Base-by-base conservation (phyloP, 2,797 vertebrate species). In the Poeciliopsis infans region DNA sequence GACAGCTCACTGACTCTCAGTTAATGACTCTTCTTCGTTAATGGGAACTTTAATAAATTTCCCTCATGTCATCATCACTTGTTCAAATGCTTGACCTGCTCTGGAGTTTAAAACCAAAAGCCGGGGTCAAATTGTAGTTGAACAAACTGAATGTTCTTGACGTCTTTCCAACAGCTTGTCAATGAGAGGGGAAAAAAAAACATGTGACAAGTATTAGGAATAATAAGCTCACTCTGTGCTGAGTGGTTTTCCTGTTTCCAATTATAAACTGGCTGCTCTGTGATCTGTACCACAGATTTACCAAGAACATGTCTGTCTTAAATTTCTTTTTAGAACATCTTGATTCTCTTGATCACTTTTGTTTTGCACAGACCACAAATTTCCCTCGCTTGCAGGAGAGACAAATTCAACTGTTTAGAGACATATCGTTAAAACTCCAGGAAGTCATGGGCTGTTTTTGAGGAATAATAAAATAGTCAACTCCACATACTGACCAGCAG, bases 171-270 rank as follows among this genome's bases (percentile, higher is more conserved):
- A 73, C 43, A 36, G 66, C 39, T 76, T 59, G 47, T 41, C 78
- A 69, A 12, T 23, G 69, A 43, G 1, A 76, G 73, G 68, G 12
- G 0, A 1, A 28, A 53, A 28, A 79, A 64, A 74, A 80, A 23
- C 87, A 88, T 81, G 87, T 93, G 89, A 92, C 72, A 28, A 11
- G 53, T 72, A 61, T 86, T 84, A 82, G 45, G 18, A 43, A 2
- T 61, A 77, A 89, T 82, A 75, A 80, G 41, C n/a, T 72, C 18
- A 3, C 49, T 79, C 69, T 49, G 68, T 79, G 69, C 20, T 64
- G 74, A 59, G 43, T 46, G 72, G 28, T 16, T 85, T 83, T 68
- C 15, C n/a, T 59, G 0, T 39, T 51, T 18, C 1, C 10, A 36
- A 20, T 33, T 8, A 15, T 47, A 72, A 33, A 51, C 16, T 68